These are phyloP conservation scores for Corythornis cristatus DNA, from an alignment of 2,113 vertebrate genomes.

Conservation along the genomic window DNA sequence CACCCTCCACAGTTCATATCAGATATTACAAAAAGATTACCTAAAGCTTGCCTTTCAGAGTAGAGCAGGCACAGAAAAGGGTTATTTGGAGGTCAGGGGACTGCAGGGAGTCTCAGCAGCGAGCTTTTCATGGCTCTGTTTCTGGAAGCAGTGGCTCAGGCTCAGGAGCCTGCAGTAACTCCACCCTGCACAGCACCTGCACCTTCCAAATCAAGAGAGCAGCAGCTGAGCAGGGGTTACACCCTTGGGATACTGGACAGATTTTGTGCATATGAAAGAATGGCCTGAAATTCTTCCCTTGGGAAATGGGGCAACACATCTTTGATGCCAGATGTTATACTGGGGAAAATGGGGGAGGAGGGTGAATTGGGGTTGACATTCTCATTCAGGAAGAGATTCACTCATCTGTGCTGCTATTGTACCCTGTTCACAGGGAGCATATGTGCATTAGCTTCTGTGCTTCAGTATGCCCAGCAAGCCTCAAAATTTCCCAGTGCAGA, in stretches of 20 bases:
- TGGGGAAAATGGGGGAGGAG: not conserved
- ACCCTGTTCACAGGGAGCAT: not conserved
- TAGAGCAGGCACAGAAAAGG: not conserved
- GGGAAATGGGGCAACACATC: not conserved
- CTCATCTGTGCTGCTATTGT: rapidly evolving
- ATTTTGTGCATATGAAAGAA: not conserved
- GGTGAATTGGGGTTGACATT: not conserved
- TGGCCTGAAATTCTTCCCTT: not conserved
- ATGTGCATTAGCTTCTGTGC: not conserved
- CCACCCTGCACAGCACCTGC: not conserved
- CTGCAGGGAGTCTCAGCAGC: not conserved
- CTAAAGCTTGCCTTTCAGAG: not conserved
- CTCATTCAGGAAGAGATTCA: not conserved
- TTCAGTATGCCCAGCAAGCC: not conserved
- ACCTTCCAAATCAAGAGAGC: rapidly evolving
- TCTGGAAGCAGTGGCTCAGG: not conserved
- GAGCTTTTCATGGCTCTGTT: not conserved
- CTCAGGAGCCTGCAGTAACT: not conserved
- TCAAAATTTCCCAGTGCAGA: not conserved
- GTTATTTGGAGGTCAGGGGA: not conserved
- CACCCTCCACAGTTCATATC: not conserved
- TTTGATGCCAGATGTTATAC: not conserved
- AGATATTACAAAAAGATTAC: not conserved
- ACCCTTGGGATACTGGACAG: not conserved
- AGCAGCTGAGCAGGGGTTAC: not conserved